These are phyloP conservation scores for Nomada hirtipes DNA, from an alignment of 2,888 invertebrate species.

Conservation along the genomic window DNA sequence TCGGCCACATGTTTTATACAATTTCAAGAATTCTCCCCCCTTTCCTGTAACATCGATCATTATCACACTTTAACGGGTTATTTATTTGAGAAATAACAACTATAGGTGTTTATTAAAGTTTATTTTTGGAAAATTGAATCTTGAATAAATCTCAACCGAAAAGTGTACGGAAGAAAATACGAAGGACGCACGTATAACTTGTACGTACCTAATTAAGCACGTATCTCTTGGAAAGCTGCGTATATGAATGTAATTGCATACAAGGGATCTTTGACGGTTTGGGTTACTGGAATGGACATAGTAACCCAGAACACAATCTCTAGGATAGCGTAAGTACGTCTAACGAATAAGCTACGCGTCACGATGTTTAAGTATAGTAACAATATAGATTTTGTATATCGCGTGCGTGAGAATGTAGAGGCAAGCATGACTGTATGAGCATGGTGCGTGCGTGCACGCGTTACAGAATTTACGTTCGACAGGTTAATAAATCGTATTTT, in stretches of 20 bases:
- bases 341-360: slow-evolving; percentile 79
- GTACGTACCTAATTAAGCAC: slow-evolving; percentile 41
- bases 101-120: no score
- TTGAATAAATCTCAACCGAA: neutral
- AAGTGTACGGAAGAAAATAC: slow-evolving; percentile 10
- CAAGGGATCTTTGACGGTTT: slow-evolving; percentile 37
- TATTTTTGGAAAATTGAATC: neutral
- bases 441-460: slow-evolving; percentile 70
- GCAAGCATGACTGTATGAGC: slow-evolving; percentile 70
- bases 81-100: neutral
- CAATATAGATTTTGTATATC: slow-evolving; percentile 83
- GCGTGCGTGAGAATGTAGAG: slow-evolving; percentile 74
- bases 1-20: no score
- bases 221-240: slow-evolving; percentile 48
- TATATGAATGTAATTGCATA: slow-evolving; percentile 41
- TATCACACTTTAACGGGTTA: neutral
- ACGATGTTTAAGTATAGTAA: slow-evolving; percentile 81
- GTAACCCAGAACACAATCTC: slow-evolving; percentile 60
- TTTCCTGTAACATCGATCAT: neutral
- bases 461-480: slow-evolving; percentile 80
- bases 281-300: slow-evolving; percentile 55
- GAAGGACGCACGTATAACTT: slow-evolving; percentile 21
- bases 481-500: slow-evolving; percentile 84
- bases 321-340: slow-evolving; percentile 73
- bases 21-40: neutral